Evolutionary conservation across 2,888 invertebrate species (phyloP), one percentile per base, ranked within the genome.

Genomic region (Creontiades dilutus): DNA sequence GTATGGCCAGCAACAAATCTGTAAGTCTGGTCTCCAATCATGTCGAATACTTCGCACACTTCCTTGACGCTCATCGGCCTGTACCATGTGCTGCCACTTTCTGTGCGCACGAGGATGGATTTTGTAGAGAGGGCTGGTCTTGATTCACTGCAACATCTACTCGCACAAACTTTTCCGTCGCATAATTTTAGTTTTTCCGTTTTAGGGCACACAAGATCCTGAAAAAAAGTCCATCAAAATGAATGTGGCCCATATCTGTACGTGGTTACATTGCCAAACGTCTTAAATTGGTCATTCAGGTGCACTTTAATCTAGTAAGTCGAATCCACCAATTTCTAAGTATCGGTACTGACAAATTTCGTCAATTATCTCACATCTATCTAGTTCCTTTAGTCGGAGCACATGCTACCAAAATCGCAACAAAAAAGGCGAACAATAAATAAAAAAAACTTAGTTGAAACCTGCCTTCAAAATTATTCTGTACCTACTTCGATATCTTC

Each of bases 1-100:
- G 97, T 97, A 92, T 97, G 96, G 46, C 97, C 97, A 28, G 95
- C 96, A 3, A 96, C 94, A 0, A 97, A 92, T 91, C 95, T 94
- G 92, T 95, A 96, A 14, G 93, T 88, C 55, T 90, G 88, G 48
- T 91, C 91, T n/a, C 90, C 91, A 91, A 94, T 94, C 89, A 93
- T 93, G 16, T 93, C 92, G 76, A 96, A 93, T 0, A 95, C 93
- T 92, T 94, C 93, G 91, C 96, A 95, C 16, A 96, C 93, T 92
- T 95, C 94, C 16, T 94, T 93, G 0, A 96, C 89, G 0, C 94
- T 94, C 85, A 93, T 94, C 0, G 95, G 95, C 92, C 95, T 95
- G 92, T 94, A 94, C 95, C 96, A 96, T 19, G 89, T 52, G 52
- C 89, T 37, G 14, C 90, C 81, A 4, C 75, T 78, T 75, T 87